phyloP scores from a whole-genome alignment of 2,888 invertebrate genomes.

The Belgica antarctica region DNA sequence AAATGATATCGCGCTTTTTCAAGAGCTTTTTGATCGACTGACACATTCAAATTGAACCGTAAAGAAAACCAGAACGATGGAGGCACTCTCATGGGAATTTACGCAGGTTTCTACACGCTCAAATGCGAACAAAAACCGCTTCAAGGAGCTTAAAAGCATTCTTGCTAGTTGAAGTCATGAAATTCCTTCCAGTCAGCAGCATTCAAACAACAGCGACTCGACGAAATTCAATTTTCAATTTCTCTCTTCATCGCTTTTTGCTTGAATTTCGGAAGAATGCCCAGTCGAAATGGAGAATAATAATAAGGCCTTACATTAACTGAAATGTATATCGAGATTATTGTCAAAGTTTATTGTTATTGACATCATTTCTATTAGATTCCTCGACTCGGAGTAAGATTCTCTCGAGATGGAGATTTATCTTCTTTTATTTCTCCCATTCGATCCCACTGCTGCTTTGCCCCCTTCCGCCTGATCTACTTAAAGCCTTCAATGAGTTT shows the following conservation, averaged over 20 bases:
- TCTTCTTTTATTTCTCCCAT: not conserved
- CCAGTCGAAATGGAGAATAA: not conserved
- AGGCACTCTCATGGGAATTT: not conserved
- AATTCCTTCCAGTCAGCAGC: not conserved
- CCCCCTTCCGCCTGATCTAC: too few species aligned
- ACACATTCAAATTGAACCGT: not conserved
- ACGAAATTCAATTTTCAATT: not conserved
- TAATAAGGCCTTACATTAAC: constrained; percentile 24
- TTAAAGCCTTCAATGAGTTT: too few species aligned
- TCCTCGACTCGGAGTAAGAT: not conserved
- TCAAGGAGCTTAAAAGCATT: too few species aligned
- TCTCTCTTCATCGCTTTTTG: too few species aligned
- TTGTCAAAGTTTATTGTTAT: constrained; percentile 40
- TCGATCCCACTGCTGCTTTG: not conserved
- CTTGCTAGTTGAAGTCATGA: too few species aligned
- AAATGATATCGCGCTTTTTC: not conserved
- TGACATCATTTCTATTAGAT: constrained; percentile 29
- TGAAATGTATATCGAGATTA: constrained; percentile 39
- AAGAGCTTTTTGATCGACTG: not conserved
- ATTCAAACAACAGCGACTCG: not conserved
- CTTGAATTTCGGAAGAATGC: not conserved
- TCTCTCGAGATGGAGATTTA: not conserved
- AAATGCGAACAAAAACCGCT: not conserved
- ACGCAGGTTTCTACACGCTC: not conserved
- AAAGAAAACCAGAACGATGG: too few species aligned